A percentile compares a stretch with the other conserved stretches of the same genome.
phyloP scores from a whole-genome alignment of 2,113 vertebrate genomes.

The Gymnarchus niloticus region DNA sequence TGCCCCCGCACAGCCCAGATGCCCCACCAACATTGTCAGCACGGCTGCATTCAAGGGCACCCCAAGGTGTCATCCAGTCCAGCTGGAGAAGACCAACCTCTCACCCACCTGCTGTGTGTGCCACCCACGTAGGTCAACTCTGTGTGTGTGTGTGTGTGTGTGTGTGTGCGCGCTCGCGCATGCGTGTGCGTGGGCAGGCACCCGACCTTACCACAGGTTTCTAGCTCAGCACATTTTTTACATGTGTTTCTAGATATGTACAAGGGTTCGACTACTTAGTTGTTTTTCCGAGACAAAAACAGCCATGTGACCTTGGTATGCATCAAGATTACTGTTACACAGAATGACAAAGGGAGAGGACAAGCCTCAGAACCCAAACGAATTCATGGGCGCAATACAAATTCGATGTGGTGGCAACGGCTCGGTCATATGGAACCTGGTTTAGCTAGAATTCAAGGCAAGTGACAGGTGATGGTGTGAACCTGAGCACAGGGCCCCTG shows the following conservation, averaged over 20 bases:
- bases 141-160: conserved; percentile 3
- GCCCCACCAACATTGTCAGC: not conserved
- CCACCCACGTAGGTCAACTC: not conserved
- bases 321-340: not conserved
- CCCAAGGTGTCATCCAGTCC: not conserved
- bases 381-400: conserved; percentile 11
- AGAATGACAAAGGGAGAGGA: not conserved
- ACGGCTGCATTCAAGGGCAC: not conserved
- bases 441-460: conserved; percentile 10
- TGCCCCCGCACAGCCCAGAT: not conserved
- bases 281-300: not conserved
- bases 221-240: not conserved
- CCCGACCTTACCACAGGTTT: not conserved
- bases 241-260: conserved; percentile 4
- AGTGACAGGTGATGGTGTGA: conserved; percentile 15
- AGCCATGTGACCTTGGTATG: not conserved
- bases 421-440: conserved; percentile 8
- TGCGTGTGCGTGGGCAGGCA: not conserved
- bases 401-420: conserved; percentile 6
- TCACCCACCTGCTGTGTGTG: not conserved
- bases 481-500: not conserved
- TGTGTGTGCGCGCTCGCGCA: not conserved
- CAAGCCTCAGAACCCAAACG: not conserved
- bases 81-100: not conserved
- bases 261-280: not conserved